These are phyloP conservation scores for Chloebia gouldiae DNA, from an alignment of 2,113 vertebrate species.

Conservation along the genomic window DNA sequence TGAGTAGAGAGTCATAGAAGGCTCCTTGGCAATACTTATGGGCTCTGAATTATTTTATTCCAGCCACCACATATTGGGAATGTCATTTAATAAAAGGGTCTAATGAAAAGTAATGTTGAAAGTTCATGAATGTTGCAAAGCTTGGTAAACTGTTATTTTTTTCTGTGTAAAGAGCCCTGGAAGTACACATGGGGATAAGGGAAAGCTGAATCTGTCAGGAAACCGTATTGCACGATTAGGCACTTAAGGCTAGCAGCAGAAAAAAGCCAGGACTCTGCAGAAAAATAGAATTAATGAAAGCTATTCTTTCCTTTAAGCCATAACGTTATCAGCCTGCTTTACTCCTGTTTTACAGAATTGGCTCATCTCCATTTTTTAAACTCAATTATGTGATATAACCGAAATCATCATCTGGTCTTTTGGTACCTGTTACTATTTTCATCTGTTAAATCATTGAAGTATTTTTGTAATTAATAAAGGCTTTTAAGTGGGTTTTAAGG, in stretches of 20 bases:
- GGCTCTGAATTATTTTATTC: background rate
- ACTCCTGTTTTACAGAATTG: background rate
- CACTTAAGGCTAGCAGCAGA: background rate
- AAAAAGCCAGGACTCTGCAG: background rate
- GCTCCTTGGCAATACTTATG: background rate
- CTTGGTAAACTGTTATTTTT: background rate
- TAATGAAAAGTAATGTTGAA: background rate
- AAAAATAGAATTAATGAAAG: slow-evolving; percentile 43
- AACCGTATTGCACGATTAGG: background rate
- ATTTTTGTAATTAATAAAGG: slow-evolving; percentile 23
- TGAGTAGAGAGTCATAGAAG: background rate
- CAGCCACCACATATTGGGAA: background rate
- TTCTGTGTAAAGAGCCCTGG: background rate
- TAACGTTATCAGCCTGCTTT: background rate
- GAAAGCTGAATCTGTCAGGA: slow-evolving; percentile 8
- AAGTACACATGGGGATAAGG: background rate
- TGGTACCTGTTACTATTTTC: slow-evolving; percentile 7
- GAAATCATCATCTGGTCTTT: slow-evolving; percentile 13
- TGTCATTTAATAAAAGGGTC: background rate
- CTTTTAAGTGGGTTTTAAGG: background rate
- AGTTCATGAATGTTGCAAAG: background rate
- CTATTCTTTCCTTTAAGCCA: slow-evolving; percentile 1
- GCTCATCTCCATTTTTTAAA: background rate
- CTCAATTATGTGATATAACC: background rate
- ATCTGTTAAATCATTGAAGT: slow-evolving; percentile 23